Evolutionary conservation across 2,797 vertebrate species (phyloP), one percentile per base, ranked within the genome.

Genomic region (Eutrigla gurnardus): DNA sequence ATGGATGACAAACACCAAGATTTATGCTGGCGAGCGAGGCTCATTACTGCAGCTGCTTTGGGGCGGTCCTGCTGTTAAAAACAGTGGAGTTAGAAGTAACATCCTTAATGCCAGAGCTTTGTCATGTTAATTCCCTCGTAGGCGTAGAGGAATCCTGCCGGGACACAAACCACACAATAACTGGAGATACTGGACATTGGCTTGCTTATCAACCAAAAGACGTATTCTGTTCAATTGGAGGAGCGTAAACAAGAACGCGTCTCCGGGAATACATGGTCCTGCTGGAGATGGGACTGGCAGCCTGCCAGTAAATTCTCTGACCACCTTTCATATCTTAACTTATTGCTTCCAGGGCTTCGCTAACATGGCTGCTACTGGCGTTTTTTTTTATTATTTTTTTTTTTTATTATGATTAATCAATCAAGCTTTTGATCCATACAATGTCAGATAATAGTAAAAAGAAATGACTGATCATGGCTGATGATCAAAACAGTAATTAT

Each of bases 1-100:
- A 57, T 39, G 36, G 54, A 37, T 3, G 35, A 57, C 15, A n/a
- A 39, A 54, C 14, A 39, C 7, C 35, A 39, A 37, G 15, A 57
- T 39, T 11, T 37, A 57, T 57, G 54, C 7, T 6, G 15, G 35
- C 25, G 33, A 32, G 32, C 4, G 4, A 57, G 54, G 2, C 39
- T 46, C 12, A 62, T 62, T n/a, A 35, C 43, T 62, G 9, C 60
- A 62, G 42, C 60, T 46, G 43, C 43, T 47, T 15, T 10, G 59
- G 42, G 40, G 35, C 32, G 6, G 9, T 35, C 43, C 59, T 17
- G 25, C 52, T 54, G 52, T 54, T 54, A 7, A 8, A 18, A 0
- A 25, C 7, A 43, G 42, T 62, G 42, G 45, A 32, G 3, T 33
- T 46, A 62, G 60, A 62, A 11, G 43, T 17, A 15, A 62, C 17